Base-by-base conservation (phyloP, 1,140 invertebrate genomes). In the Cydia strobilella region DNA sequence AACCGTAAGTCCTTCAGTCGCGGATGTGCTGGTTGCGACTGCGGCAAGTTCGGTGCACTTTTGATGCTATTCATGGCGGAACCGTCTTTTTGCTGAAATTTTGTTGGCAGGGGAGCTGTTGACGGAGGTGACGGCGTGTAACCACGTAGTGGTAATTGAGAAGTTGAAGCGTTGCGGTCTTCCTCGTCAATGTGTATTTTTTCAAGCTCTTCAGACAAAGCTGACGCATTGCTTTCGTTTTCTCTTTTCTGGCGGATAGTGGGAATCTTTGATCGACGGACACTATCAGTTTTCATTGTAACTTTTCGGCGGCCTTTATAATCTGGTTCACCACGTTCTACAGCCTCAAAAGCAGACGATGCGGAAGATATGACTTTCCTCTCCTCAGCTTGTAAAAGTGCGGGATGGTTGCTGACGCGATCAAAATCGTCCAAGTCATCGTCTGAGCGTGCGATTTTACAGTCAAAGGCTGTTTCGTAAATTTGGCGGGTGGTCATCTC, bases 391-490 rank as follows among this genome's bases (percentile, higher is more conserved):
- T 96, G 91, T 82, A 96, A 84, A 45, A 97, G 89, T n/a, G 96
- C 94, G 1, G 96, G 96, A 86, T 97, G 96, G 87, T 97, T 97
- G 74, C 96, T 96, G 62, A 97, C 95, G 77, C 96, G 95, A 82
- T 97, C 96, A 25, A 96, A 94, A 80, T 97, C 96, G 83, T 97
- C 96, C 69, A 97, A 93, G 83, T 97, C 96, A 86, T 97, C 96
- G 82, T 97, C 96, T 10, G 96, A 97, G 62, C 96, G 95, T 82
- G 95, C 96, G 84, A 97, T 95, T 87, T 97, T 97, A 86, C 96
- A 97, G 88, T 97, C 97, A 90, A 98, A 98, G 54, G 97, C 97
- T 48, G 97, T 98, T 90, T 98, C 97, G 86, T 97, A 98, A 39
- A 97, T 94, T 87, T 96, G 96, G 80, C 96, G 94, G 78, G 92